Evolutionary conservation across 2,888 invertebrate genomes (phyloP), one percentile per base, ranked within the genome.

Genomic region (Griposia aprilina): DNA sequence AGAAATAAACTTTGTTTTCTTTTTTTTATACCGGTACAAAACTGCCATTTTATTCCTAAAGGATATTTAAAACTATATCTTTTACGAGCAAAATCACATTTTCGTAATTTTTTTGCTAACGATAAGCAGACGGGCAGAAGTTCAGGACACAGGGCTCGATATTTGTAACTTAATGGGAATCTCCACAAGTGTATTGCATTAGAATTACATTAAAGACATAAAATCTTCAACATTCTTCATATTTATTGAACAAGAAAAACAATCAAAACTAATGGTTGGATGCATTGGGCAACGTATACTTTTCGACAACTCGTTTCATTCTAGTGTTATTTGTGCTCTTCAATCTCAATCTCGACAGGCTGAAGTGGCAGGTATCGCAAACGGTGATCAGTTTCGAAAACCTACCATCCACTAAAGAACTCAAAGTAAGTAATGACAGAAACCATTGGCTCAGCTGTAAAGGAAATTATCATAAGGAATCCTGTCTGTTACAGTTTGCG

Each of bases 321-420:
- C 30, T 76, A 76, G 63, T 82, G 50, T 76, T 68, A 45, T 36
- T 23, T 26, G 20, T 68, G 17, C 45, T 82, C 36, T 69, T 59
- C 10, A 41, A 81, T 65, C 45, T 59, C 10, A 41, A 81, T 65
- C 45, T 41, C 3, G 11, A 23, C 36, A 17, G 2, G 30, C 41
- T 30, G n/a, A n/a, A 62, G 50, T 67, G 8, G n/a, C 23, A 67
- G 36, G 10, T 45, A 59, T 45, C 5, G 45, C 57, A 65, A 68
- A 69, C 17, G 17, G 13, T 20, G 13, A 26, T 17, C n/a, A 23
- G 8, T 67, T 63, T 52, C 23, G 17, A 17, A 68, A 80, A 65
- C 52, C 20, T 23, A 45, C 30, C 15, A 63, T 45, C 4, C 4
- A 26, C 23, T 26, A 41, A 48, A 57, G 17, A 55, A 48, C 7